Base-by-base conservation (phyloP, 2,797 vertebrate species). In the Peromyscus attwateri region DNA sequence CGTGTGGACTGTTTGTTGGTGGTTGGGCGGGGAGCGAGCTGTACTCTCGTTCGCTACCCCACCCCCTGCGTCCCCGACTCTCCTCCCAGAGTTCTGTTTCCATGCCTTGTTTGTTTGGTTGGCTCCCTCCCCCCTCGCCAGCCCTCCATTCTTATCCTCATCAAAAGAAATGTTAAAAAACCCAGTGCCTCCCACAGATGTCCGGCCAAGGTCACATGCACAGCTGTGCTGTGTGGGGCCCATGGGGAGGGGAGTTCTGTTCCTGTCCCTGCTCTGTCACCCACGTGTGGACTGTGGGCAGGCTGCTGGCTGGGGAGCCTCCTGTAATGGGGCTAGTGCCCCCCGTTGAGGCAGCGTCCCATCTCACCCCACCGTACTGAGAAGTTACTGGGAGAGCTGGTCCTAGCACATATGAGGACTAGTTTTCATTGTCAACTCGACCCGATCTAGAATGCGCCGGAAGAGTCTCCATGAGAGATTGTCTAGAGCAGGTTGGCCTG, bases 121-220 rank as follows among this genome's bases (percentile, higher is more conserved):
- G 80, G 55, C 66, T 60, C 27, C 13, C 89, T 81, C 37, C 62
- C 16, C 25, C 10, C 23, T 64, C 31, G 37, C 14, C 70, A 62
- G 21, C 17, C 92, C n/a, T 85, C 64, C 40, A 1, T 27, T 79
- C 92, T 93, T n/a, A 43, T 60, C 91, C 87, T 14, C 88, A 68
- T 88, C 92, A 84, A 93, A 95, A 75, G 68, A 93, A 14, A 29
- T 11, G 29, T 71, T 71, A 66, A 0, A 49, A 14, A 87, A 31
- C 76, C 12, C 55, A 66, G 88, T 43, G 57, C 95, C 68, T 93
- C 84, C 94, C 93, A 27, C 89, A 93, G 89, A 92, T 77, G 94
- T 70, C 55, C 46, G 0, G 0, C 75, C 79, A 55, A 95, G 94
- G 31, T 71, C 84, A 0, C 3, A 6, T 25, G 91, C 87, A 52